These are phyloP conservation scores for Orestias chungarensis DNA, from an alignment of 2,797 vertebrate genomes.

Conservation along the genomic window DNA sequence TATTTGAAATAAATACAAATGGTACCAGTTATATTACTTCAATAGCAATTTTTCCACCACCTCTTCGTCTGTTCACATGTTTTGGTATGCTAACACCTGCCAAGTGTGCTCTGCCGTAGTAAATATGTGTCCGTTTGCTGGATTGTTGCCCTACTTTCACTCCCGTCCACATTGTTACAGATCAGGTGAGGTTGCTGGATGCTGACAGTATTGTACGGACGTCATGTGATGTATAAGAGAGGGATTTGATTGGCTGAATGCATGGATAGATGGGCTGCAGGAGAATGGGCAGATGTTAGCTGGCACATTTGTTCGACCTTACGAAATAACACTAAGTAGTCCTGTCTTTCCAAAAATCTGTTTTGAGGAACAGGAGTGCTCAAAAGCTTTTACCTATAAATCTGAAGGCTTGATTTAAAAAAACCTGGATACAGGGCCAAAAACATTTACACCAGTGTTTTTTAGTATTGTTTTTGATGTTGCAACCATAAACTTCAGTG, in stretches of 20 bases:
- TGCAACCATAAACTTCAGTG: not conserved
- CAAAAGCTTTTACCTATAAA: not conserved
- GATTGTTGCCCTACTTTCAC: slow-evolving; percentile 67
- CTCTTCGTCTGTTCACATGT: slow-evolving; percentile 16
- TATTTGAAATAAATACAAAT: not conserved
- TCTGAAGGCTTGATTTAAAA: not conserved
- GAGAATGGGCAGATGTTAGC: slow-evolving; percentile 65
- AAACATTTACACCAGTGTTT: not conserved
- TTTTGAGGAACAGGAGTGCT: not conserved
- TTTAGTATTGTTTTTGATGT: not conserved
- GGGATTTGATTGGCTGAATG: slow-evolving; percentile 52
- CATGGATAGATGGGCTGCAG: slow-evolving; percentile 30
- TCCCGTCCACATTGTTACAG: slow-evolving; percentile 50
- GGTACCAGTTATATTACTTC: not conserved
- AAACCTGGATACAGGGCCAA: not conserved
- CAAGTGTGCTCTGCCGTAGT: slow-evolving; percentile 23
- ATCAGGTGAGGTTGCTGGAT: slow-evolving; percentile 67
- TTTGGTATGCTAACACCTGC: slow-evolving; percentile 42
- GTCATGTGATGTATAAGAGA: slow-evolving; percentile 54
- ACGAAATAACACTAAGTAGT: slow-evolving; percentile 2
- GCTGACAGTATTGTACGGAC: slow-evolving; percentile 56
- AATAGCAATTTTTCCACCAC: not conserved
- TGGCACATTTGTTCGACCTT: slow-evolving; percentile 43
- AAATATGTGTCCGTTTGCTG: slow-evolving; percentile 32
- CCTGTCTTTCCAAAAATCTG: not conserved